phyloP scores from a whole-genome alignment of 2,888 invertebrate genomes.

The Octodonta nipae region DNA sequence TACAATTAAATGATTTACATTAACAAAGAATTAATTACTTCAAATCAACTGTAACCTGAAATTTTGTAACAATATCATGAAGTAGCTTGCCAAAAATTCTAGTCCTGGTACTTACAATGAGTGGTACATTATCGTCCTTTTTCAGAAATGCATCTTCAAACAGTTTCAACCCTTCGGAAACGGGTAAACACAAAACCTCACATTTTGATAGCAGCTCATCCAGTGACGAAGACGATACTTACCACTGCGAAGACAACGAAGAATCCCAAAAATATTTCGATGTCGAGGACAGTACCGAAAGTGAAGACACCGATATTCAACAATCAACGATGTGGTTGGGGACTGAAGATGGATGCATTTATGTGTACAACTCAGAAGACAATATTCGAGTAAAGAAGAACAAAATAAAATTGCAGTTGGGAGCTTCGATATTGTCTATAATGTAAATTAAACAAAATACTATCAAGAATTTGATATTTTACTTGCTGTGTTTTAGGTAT shows the following conservation, averaged over 20 bases:
- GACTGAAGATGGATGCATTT: conserved; percentile 89
- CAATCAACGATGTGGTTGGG: conserved; percentile 95
- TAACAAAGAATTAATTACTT: too few relatives aligned
- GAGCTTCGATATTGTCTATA: conserved; percentile 75
- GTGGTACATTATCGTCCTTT: too few relatives aligned
- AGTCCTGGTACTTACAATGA: too few relatives aligned
- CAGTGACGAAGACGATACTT: conserved; percentile 53
- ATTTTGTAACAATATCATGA: too few relatives aligned
- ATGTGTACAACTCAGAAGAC: conserved; percentile 87
- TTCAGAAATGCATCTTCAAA: too few relatives aligned
- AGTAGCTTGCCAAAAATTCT: too few relatives aligned
- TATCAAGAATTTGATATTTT: not conserved
- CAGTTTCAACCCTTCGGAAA: too few relatives aligned
- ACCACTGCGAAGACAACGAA: conserved; percentile 29
- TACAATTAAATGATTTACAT: too few relatives aligned
- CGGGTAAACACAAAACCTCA: conserved; percentile 39
- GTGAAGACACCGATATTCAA: conserved; percentile 46
- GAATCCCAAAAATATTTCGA: conserved; percentile 27
- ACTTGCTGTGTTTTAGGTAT: conserved; percentile 43
- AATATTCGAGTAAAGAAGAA: conserved; percentile 88
- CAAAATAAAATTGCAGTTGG: conserved; percentile 76
- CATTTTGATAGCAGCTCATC: conserved; percentile 62
- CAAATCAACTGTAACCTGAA: too few relatives aligned
- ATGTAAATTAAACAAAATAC: conserved; percentile 50
- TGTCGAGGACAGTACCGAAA: conserved; percentile 43